phyloP scores from a whole-genome alignment of 2,888 invertebrate species.

The Aleiodes testaceus region DNA sequence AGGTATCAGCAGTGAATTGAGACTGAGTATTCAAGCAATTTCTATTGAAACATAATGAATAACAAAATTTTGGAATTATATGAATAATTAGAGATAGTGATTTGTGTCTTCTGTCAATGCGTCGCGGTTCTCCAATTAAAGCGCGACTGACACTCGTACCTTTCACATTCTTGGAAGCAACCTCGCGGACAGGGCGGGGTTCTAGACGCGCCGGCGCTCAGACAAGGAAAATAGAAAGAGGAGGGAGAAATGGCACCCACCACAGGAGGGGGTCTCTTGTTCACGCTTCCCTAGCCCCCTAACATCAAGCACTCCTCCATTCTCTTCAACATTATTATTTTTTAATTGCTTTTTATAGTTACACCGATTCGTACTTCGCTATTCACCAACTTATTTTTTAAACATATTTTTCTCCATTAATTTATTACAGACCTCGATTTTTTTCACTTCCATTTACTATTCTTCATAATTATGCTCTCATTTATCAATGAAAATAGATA shows the following conservation, averaged over 20 bases:
- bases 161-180: slow-evolving; percentile 55
- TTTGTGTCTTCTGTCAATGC: slow-evolving; percentile 53
- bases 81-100: slow-evolving; percentile 33
- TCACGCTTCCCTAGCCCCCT: slow-evolving; percentile 60
- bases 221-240: not conserved
- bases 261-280: slow-evolving; percentile 57
- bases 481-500: slow-evolving; percentile 7
- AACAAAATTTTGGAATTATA: not conserved
- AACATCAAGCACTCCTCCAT: slow-evolving; percentile 25
- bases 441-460: slow-evolving; percentile 3
- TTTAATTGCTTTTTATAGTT: slow-evolving; percentile 59
- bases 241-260: slow-evolving; percentile 41
- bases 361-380: slow-evolving; percentile 46
- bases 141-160: slow-evolving; percentile 59
- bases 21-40: not conserved
- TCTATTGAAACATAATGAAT: not conserved
- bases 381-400: not conserved
- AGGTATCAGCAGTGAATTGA: too few relatives aligned
- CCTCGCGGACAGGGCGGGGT: slow-evolving; percentile 69
- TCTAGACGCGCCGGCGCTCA: slow-evolving; percentile 66
- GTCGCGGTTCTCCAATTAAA: slow-evolving; percentile 59
- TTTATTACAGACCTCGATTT: slow-evolving; percentile 3
- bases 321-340: slow-evolving; percentile 57
- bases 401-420: not conserved
- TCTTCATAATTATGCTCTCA: slow-evolving; percentile 9